phyloP scores from a whole-genome alignment of 2,113 vertebrate genomes.

The Onychostruthus taczanowskii region DNA sequence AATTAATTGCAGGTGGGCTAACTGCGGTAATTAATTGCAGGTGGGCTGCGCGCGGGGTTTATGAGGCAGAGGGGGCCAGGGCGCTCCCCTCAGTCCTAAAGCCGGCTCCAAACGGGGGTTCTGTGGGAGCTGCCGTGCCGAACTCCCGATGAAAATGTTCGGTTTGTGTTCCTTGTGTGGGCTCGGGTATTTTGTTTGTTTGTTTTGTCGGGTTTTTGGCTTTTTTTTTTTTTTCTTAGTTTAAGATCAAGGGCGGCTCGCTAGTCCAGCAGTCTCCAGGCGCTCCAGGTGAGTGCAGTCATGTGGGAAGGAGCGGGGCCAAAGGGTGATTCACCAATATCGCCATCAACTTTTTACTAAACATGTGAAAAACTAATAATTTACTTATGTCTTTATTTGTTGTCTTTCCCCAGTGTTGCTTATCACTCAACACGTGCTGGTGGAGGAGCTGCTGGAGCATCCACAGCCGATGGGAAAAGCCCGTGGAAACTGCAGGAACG shows the following conservation, averaged over 20 bases:
- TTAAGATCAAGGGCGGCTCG: fast-evolving
- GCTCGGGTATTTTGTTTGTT: background rate
- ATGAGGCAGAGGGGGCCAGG: fast-evolving
- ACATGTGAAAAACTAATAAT: fast-evolving
- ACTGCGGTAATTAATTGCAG: background rate
- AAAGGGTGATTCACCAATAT: no score
- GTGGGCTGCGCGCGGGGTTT: fast-evolving
- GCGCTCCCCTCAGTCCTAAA: fast-evolving
- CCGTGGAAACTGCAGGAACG: fast-evolving
- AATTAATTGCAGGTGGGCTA: no score
- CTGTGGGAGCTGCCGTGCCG: fast-evolving
- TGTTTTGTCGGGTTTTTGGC: no score
- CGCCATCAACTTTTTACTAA: fast-evolving
- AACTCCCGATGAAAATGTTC: fast-evolving
- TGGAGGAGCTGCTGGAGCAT: background rate
- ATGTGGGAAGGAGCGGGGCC: background rate
- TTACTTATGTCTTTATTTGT: fast-evolving
- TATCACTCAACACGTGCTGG: fast-evolving
- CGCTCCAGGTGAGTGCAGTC: fast-evolving
- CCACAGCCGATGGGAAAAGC: background rate
- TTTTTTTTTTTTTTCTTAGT: no score
- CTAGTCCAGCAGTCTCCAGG: no score
- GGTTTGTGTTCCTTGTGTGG: background rate
- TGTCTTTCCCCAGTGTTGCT: background rate
- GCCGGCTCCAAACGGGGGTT: fast-evolving